Evolutionary conservation across 2,888 invertebrate genomes (phyloP), one percentile per base, ranked within the genome.

Genomic region (Torymus auratus): DNA sequence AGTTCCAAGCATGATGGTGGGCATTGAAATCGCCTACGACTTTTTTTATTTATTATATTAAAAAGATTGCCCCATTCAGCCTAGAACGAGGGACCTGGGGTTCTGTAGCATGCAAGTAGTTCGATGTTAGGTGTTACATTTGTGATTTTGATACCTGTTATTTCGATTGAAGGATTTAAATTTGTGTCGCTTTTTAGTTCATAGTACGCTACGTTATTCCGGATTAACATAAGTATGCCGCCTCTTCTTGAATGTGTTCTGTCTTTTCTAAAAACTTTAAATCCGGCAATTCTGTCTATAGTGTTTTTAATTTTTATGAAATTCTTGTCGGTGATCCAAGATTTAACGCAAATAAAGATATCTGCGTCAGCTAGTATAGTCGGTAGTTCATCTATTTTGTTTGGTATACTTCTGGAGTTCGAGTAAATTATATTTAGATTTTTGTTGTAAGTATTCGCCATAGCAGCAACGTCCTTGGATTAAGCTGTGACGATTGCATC

Each of bases 211-310:
- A 61, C 7, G 20, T 61, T 61, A 20, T 61, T 61, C 11, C 61
- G 61, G 7, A 61, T 20, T 12, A 61, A 20, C 2, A 61, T 15
- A 1, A 61, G 23, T 10, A 61, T 15, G 11, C 61, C 61, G 11
- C 61, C 61, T 17, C 61, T 20, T 61, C 4, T 61, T 17, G 61
- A 20, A 20, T 61, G 61, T 12, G 17, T 20, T 61, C 61, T 61
- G 20, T 61, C 61, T 13, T 61, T 61, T 20, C 20, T 61, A 20
- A 17, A 61, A 1, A 13, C n/a, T 61, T 15, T 61, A 20, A 61
- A 61, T 17, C 61, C 61, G 1, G 15, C 0, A 58, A 58, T 11
- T 58, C 1, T n/a, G 15, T 14, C 15, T 58, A 14, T 13, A 1
- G 2, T 20, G 20, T 20, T 20, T 20, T 20, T 20, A 20, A 20